Base-by-base conservation (phyloP, 2,888 invertebrate species). In the Pantelozetes paolii region DNA sequence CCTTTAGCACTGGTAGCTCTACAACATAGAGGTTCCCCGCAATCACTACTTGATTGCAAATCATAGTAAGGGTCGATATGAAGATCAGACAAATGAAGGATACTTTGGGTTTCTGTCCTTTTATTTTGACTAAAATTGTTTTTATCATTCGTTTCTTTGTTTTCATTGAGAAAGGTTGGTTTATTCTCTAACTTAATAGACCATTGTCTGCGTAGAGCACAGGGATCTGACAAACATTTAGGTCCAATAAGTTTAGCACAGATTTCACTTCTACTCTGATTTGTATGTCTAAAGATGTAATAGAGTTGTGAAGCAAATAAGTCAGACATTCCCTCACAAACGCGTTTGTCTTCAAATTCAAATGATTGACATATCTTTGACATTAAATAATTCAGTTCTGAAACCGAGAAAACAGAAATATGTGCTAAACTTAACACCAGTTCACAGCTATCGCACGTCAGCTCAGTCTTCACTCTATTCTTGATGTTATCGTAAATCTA, bases 71-170 rank as follows among this genome's bases (percentile, higher is more conserved):
- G 36, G 45, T 74, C 74, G 20, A 74, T 36, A 50, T 74, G 74
- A 6, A 74, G n/a, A 28, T 74, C 74, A 42, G 74, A 71, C 30
- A 74, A 50, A 50, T 74, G 74, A 20, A 74, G 71, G 30, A 74
- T 62, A 18, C 28, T 6, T 26, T n/a, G 1, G 40, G 9, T 15
- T n/a, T 69, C 42, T 40, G n/a, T 69, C n/a, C 40, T 36, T 18
- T n/a, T 36, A 42, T 20, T 69, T n/a, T 50, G 28, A 28, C 23
- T 6, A 64, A 15, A 32, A 20, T 5, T 64, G 6, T 2, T n/a
- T 36, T 64, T 57, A 1, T 28, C 11, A 57, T 57, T 15, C 8
- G 1, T 26, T 57, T 26, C 15, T 15, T 57, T 32, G 18, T 28
- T 30, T 32, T 5, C 18, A 62, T 32, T 5, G 18, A 18, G n/a